Conservation (phyloP, 2,113 vertebrate species). For the Brienomyrus brachyistius region DNA sequence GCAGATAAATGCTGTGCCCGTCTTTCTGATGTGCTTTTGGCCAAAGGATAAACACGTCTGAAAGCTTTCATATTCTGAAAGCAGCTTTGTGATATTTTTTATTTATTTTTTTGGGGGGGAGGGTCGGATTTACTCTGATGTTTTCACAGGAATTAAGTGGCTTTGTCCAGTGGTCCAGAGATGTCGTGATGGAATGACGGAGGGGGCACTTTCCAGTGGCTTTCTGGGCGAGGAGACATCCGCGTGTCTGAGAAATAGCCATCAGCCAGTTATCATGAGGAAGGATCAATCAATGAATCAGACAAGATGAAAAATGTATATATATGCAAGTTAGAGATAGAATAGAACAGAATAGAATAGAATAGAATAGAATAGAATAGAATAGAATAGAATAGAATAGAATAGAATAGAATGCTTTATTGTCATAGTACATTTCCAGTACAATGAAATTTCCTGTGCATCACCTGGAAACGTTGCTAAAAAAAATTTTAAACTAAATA, state of each 20-base stretch:
- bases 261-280: neutral
- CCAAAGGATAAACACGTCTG: neutral
- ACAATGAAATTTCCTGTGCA: neutral
- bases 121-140: neutral
- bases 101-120: neutral
- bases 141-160: neutral
- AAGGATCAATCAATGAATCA: neutral
- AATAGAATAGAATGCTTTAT: neutral
- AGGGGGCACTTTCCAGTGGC: neutral
- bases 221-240: neutral
- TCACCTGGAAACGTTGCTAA: neutral
- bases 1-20: neutral
- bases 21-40: neutral
- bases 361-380: neutral
- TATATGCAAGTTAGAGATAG: neutral
- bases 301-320: neutral
- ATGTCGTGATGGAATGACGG: neutral
- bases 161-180: neutral
- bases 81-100: neutral
- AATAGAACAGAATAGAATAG: neutral
- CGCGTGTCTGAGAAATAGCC: neutral
- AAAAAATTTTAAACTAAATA: neutral
- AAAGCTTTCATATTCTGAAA: neutral
- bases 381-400: neutral
- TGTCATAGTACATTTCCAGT: neutral